Evolutionary conservation across 2,888 invertebrate species (phyloP), one percentile per base, ranked within the genome.

Genomic region (Oscheius myriophilus): DNA sequence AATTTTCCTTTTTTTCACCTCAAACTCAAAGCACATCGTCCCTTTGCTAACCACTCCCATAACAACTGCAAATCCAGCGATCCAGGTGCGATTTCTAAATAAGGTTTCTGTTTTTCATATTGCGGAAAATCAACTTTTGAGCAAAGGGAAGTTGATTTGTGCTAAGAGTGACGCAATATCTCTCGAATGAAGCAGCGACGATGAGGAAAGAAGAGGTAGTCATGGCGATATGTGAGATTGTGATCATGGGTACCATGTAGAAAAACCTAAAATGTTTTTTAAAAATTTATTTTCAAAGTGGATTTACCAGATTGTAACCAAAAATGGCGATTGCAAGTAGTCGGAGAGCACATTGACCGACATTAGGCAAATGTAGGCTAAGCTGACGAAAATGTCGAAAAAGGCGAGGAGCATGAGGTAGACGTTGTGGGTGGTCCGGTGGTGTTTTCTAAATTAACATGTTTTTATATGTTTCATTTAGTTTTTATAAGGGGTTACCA

Each of bases 211-310:
- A 76, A 7, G 83, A 82, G 1, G 85, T 76, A 11, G 84, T 84
- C 75, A 85, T 81, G n/a, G 79, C 82, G 23, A 84, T 83, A 62
- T 85, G 85, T 1, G 84, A 83, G 6, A 85, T 74, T 1, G 85
- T 84, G 26, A 85, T 70, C 70, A 84, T 81, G 33, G 83, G 84
- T 2, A 83, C 81, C 83, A 85, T 83, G 65, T 84, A 85, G 26
- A 66, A 67, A 66, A 77, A 82, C 84, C 84, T 82, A 11, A 51
- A 58, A 57, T 21, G 23, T 14, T 4, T 25, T 21, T 54, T 39
- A 54, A 11, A 16, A 33, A 25, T 18, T 62, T 49, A 25, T 18
- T 11, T 12, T 11, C 9, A 21, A 12, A 25, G 14, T 41, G 39
- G 25, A 65, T 75, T 71, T 39, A 84, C 83, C 84, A 84, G 16